Conservation (phyloP, 2,113 vertebrate genomes). For the Isichthys henryi region DNA sequence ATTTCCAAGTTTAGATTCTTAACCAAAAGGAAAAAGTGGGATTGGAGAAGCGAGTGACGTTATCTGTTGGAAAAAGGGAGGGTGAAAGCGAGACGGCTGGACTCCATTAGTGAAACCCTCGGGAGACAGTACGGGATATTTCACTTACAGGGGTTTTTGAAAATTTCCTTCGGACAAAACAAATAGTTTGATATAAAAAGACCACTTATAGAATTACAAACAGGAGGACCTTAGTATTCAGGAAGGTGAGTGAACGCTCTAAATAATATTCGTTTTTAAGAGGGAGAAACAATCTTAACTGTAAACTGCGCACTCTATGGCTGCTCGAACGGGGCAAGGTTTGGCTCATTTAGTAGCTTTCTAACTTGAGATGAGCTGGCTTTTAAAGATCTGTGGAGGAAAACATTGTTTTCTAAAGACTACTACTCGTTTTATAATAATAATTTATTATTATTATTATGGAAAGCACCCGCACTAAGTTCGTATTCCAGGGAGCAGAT, state of each 20-base stretch:
- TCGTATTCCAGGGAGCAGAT: background rate
- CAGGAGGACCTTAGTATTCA: slow-evolving; percentile 43
- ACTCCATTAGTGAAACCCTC: slow-evolving; percentile 63
- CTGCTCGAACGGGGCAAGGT: background rate
- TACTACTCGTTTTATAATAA: background rate
- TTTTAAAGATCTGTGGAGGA: background rate
- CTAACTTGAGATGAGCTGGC: background rate
- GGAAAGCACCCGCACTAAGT: background rate
- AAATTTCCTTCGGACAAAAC: slow-evolving; percentile 38
- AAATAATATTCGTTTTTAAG: slow-evolving; percentile 36
- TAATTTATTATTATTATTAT: background rate
- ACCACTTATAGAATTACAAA: slow-evolving; percentile 31
- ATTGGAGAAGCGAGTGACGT: slow-evolving; percentile 59
- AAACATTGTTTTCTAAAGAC: background rate
- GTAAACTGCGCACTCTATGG: background rate
- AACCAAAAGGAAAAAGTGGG: slow-evolving; percentile 56
- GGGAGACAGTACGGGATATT: slow-evolving; percentile 62
- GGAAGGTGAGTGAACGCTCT: slow-evolving; percentile 56
- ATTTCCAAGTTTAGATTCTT: slow-evolving; percentile 20
- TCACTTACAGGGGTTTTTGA: slow-evolving; percentile 44
- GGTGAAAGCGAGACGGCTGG: slow-evolving; percentile 49
- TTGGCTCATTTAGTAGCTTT: background rate
- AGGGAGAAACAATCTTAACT: slow-evolving; percentile 8
- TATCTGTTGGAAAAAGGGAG: slow-evolving; percentile 45
- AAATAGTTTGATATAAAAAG: slow-evolving; percentile 42